phyloP scores from a whole-genome alignment of 2,888 invertebrate species.

The Leptarthrus brevirostris region DNA sequence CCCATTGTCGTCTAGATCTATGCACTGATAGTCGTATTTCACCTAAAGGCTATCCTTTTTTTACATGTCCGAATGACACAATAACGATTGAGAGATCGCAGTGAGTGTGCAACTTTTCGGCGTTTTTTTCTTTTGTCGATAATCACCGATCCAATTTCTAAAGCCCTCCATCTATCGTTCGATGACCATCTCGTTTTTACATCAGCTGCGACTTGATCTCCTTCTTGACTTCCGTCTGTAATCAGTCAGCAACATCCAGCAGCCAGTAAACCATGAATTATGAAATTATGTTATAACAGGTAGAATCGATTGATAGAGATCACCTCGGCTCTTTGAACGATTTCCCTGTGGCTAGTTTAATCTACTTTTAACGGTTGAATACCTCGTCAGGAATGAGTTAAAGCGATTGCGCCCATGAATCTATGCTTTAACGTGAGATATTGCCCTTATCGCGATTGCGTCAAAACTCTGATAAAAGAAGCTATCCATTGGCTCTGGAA shows the following conservation, averaged over 20 bases:
- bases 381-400: conserved; percentile 16
- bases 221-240: conserved; percentile 37
- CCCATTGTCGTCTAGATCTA: conserved; percentile 13
- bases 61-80: too few species aligned
- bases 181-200: background rate
- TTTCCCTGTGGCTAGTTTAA: conserved; percentile 36
- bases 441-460: conserved; percentile 23
- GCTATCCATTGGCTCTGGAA: conserved; percentile 6
- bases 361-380: conserved; percentile 41
- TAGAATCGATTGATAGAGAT: conserved; percentile 44
- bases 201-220: conserved; percentile 9
- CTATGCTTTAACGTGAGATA: conserved; percentile 21
- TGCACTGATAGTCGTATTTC: background rate
- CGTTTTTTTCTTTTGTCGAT: conserved; percentile 20
- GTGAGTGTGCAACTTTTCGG: too few species aligned
- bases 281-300: conserved; percentile 46
- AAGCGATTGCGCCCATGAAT: conserved; percentile 3
- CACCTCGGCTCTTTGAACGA: conserved; percentile 39
- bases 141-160: conserved; percentile 15
- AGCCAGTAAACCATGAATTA: conserved; percentile 42
- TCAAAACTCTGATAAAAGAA: background rate
- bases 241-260: conserved; percentile 5
- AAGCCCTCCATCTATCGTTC: background rate
- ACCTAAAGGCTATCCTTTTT: conserved; percentile 1
- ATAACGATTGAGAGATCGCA: too few species aligned